Conservation (phyloP, 2,888 invertebrate species). For the Meiosimyza decipiens region DNA sequence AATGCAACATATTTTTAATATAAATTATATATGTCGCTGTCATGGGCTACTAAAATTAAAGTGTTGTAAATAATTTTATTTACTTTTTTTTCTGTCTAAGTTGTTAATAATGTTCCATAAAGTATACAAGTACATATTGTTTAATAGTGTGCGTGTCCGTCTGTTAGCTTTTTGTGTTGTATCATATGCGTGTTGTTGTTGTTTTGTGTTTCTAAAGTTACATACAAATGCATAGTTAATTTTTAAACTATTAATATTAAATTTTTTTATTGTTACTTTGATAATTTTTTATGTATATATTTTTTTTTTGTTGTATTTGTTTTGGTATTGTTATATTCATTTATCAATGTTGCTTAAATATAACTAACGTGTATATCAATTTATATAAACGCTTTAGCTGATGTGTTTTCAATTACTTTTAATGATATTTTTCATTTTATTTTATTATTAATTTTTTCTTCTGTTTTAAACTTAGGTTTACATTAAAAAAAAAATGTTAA, state of each 20-base stretch:
- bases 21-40: too few relatives aligned
- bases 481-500: conserved; percentile 16
- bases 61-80: too few relatives aligned
- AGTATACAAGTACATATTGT: too few relatives aligned
- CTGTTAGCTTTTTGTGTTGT: background rate
- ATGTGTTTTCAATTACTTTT: conserved; percentile 40
- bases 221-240: too few relatives aligned
- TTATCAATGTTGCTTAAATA: background rate
- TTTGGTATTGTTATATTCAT: background rate
- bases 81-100: too few relatives aligned
- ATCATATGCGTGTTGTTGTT: conserved; percentile 7
- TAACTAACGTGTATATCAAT: background rate
- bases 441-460: conserved; percentile 43
- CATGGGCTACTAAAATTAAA: too few relatives aligned
- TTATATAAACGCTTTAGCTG: conserved; percentile 38
- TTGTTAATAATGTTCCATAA: too few relatives aligned
- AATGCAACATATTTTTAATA: too few relatives aligned
- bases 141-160: background rate
- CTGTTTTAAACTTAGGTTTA: background rate
- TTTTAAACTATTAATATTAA: background rate
- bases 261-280: background rate
- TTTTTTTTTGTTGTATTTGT: background rate
- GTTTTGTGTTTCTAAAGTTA: too few relatives aligned
- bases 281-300: background rate
- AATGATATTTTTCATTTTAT: conserved; percentile 49